A percentile compares a stretch with the other conserved stretches of the same genome.
Conservation (phyloP, 1,140 invertebrate genomes). For the Pseudomyrmex cubaensis region DNA sequence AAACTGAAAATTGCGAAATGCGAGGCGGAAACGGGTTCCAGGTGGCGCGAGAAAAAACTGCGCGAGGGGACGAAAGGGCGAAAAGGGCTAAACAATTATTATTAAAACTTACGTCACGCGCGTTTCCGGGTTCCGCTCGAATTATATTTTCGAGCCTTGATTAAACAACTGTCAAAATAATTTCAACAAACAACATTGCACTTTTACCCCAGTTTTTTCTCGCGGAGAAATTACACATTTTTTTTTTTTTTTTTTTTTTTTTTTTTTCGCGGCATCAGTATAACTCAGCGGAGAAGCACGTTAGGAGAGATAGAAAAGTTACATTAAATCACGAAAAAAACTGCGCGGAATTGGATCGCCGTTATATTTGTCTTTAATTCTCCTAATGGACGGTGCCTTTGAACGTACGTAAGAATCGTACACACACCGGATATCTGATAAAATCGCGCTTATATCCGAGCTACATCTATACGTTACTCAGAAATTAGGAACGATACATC, state of each 20-base stretch:
- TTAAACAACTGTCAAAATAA: neutral
- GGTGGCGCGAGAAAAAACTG: no score
- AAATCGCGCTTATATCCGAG: slow-evolving; percentile 1
- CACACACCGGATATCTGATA: slow-evolving; percentile 21
- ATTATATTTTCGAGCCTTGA: neutral
- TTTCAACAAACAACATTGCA: neutral
- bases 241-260: no score
- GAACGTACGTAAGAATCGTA: slow-evolving; percentile 8
- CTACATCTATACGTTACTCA: neutral
- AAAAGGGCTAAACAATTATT: no score
- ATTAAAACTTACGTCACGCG: neutral
- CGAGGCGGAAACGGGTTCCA: neutral
- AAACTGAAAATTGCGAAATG: no score
- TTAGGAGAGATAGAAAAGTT: slow-evolving; percentile 8
- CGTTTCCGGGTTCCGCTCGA: no score
- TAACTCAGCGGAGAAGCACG: neutral
- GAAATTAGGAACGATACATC: slow-evolving; percentile 18
- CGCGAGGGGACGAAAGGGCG: no score
- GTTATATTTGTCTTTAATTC: slow-evolving; percentile 57
- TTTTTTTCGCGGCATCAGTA: neutral
- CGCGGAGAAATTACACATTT: no score
- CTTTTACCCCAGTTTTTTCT: neutral
- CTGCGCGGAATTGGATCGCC: slow-evolving; percentile 11
- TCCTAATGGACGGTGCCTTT: slow-evolving; percentile 29
- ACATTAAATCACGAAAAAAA: slow-evolving; percentile 17